Evolutionary conservation across 2,888 invertebrate genomes (phyloP).

Genomic region (Drosophila seclusa): DNA sequence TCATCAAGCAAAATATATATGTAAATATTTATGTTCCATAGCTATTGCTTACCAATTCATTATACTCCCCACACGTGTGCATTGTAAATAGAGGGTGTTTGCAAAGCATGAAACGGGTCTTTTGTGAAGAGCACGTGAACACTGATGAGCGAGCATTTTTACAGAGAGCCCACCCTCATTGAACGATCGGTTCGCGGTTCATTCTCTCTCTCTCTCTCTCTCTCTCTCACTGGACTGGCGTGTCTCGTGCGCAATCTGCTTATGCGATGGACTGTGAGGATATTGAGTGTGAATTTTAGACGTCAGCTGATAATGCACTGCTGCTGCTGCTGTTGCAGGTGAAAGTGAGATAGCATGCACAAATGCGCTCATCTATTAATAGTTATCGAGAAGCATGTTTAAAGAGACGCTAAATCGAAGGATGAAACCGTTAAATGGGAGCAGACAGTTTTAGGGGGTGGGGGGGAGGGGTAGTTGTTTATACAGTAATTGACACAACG

Average conservation of each 20-base stretch:
- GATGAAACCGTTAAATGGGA: background rate
- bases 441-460: background rate
- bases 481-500: conserved; percentile 60
- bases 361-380: conserved; percentile 36
- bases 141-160: conserved; percentile 37
- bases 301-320: background rate
- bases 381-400: conserved; percentile 21
- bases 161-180: conserved; percentile 54
- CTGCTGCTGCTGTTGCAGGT: conserved; percentile 27
- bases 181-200: conserved; percentile 31
- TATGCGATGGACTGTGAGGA: conserved; percentile 20
- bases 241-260: background rate
- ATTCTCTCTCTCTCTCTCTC: conserved; percentile 3
- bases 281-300: background rate
- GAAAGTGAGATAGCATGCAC: conserved; percentile 4
- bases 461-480: conserved; percentile 24
- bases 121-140: conserved; percentile 55
- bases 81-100: conserved; percentile 32
- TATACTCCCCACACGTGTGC: background rate
- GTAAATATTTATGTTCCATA: no score
- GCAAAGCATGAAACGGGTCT: conserved; percentile 17
- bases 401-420: conserved; percentile 35
- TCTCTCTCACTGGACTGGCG: background rate
- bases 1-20: background rate
- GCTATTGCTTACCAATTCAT: background rate